These are phyloP conservation scores for Tragulus kanchil DNA, from an alignment of 2,113 vertebrate species.

Conservation along the genomic window DNA sequence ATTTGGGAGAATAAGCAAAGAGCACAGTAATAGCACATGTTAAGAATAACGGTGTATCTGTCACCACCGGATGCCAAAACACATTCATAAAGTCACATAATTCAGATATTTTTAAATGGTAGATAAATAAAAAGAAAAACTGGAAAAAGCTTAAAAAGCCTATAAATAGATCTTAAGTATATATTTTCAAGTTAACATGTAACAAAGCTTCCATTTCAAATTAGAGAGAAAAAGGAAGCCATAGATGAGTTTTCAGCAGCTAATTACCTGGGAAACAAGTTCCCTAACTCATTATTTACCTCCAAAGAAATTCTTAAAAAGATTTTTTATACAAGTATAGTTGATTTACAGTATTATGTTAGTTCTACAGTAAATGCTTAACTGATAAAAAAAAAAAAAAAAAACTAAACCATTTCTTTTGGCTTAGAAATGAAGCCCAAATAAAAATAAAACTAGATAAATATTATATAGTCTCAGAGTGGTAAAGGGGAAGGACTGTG, in stretches of 20 bases:
- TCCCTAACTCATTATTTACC: background rate
- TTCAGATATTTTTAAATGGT: slow-evolving; percentile 9
- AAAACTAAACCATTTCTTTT: background rate
- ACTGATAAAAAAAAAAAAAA: background rate
- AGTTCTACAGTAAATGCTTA: slow-evolving; percentile 10
- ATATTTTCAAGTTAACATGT: background rate
- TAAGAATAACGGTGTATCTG: background rate
- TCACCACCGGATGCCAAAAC: background rate
- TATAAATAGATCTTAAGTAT: background rate
- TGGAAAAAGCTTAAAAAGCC: background rate
- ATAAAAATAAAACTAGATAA: slow-evolving; percentile 48
- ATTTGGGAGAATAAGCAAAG: slow-evolving; percentile 28
- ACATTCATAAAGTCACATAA: slow-evolving; percentile 29
- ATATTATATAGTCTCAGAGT: background rate
- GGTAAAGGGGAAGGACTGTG: background rate
- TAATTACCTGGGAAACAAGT: background rate
- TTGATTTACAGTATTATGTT: background rate
- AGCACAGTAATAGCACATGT: background rate
- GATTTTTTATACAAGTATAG: background rate
- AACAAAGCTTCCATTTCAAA: background rate
- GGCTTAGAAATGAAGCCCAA: background rate
- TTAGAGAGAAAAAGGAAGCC: background rate
- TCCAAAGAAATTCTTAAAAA: background rate
- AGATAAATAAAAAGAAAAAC: background rate
- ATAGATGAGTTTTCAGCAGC: background rate